Conservation (phyloP, 2,888 invertebrate species). For the Dryobotodes eremita region DNA sequence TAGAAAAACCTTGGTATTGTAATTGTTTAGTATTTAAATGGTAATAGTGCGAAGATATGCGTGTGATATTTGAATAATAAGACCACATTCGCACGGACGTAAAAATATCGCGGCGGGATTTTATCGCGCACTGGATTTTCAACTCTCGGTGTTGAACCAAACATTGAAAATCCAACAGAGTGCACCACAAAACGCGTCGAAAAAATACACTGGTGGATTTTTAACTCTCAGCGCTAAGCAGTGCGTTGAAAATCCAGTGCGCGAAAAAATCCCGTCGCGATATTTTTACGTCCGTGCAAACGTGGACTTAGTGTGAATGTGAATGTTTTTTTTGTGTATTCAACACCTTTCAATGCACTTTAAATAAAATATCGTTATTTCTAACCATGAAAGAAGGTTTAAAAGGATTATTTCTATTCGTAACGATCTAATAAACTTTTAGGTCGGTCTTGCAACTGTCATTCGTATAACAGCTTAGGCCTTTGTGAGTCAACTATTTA, state of each 20-base stretch:
- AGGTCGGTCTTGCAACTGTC: slow-evolving; percentile 26
- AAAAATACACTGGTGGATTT: too few relatives aligned
- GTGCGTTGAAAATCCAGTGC: too few relatives aligned
- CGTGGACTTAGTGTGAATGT: neutral
- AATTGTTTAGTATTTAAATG: slow-evolving; percentile 38
- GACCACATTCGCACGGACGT: too few relatives aligned
- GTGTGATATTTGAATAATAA: slow-evolving; percentile 36
- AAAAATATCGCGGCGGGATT: too few relatives aligned
- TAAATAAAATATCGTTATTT: slow-evolving; percentile 41
- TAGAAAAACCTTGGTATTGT: slow-evolving; percentile 36
- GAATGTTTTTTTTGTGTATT: slow-evolving; percentile 38
- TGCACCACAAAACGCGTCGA: too few relatives aligned
- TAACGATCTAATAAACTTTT: slow-evolving; percentile 40
- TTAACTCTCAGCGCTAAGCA: too few relatives aligned
- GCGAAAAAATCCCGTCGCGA: too few relatives aligned
- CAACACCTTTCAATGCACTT: slow-evolving; percentile 55
- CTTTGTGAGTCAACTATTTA: slow-evolving; percentile 11
- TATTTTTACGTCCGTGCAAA: too few relatives aligned
- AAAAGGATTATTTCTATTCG: slow-evolving; percentile 40
- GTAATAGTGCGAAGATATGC: slow-evolving; percentile 38
- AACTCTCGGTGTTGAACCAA: too few relatives aligned
- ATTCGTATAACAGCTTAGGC: neutral
- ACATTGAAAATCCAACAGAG: too few relatives aligned
- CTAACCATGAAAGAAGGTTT: slow-evolving; percentile 11
- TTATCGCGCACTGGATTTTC: too few relatives aligned